These are phyloP conservation scores for Bhutanitis thaidina DNA, from an alignment of 2,888 invertebrate species.

Conservation along the genomic window DNA sequence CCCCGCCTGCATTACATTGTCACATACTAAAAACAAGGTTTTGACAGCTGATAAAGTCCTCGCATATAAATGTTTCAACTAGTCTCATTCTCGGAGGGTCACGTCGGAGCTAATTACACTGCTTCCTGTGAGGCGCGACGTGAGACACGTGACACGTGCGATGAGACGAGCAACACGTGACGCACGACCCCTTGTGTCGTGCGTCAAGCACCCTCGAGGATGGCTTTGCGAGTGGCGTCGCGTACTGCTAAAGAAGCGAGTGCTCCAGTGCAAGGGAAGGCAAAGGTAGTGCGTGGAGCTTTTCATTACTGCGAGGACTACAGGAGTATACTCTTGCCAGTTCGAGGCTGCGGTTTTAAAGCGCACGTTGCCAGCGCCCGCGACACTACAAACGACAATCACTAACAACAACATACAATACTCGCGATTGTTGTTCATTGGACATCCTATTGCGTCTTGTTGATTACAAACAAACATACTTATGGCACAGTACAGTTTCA, in stretches of 20 bases:
- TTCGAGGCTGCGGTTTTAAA: too few species aligned
- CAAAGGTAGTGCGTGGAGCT: background rate
- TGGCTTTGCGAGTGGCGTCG: background rate
- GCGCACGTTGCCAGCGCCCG: too few species aligned
- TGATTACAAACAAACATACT: too few species aligned
- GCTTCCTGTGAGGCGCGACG: background rate
- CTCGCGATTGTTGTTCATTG: too few species aligned
- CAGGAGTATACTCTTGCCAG: too few species aligned
- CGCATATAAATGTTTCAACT: background rate
- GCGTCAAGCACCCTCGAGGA: background rate
- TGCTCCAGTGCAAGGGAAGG: background rate
- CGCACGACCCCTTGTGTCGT: background rate
- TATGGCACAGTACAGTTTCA: too few species aligned
- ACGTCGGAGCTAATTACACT: background rate
- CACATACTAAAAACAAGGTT: too few species aligned
- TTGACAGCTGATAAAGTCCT: background rate
- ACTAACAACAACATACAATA: too few species aligned
- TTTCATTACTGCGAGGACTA: background rate
- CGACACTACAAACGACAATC: too few species aligned
- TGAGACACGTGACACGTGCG: constrained; percentile 4
- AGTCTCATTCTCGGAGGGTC: background rate
- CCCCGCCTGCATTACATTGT: too few species aligned
- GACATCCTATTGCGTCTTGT: too few species aligned
- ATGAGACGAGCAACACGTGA: background rate
- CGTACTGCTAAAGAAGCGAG: background rate